Conservation (phyloP, 2,888 invertebrate genomes). For the Gisinianus flammeolus region DNA sequence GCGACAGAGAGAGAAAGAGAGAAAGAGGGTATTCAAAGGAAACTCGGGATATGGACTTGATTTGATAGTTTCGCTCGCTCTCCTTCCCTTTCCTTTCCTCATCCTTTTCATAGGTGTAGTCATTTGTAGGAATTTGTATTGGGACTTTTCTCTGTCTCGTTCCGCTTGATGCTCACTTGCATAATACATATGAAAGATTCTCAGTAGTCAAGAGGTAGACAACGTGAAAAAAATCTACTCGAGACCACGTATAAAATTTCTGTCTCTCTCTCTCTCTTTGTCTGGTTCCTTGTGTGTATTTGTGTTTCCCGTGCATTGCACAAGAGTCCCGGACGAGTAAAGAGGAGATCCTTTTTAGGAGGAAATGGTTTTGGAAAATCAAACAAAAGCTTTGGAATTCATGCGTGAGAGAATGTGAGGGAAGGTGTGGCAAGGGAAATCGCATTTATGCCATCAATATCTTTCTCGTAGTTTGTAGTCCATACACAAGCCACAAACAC, state of each 20-base stretch:
- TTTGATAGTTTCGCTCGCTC: background rate
- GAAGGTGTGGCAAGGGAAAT: slow-evolving; percentile 24
- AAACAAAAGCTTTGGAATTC: slow-evolving; percentile 28
- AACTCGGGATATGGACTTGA: background rate
- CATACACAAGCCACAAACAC: background rate
- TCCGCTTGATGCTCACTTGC: too few species aligned
- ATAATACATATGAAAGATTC: too few species aligned
- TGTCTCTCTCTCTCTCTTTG: too few species aligned
- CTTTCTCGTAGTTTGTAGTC: background rate
- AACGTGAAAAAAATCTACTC: too few species aligned
- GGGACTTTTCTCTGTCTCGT: too few species aligned
- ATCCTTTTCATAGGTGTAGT: too few species aligned
- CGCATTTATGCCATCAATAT: slow-evolving; percentile 19
- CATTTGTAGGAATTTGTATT: too few species aligned
- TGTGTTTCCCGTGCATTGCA: too few species aligned
- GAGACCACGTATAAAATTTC: too few species aligned
- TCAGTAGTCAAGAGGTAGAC: too few species aligned
- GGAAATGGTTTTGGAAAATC: slow-evolving; percentile 12
- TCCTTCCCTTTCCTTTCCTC: background rate
- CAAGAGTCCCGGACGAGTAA: background rate
- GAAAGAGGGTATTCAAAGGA: background rate
- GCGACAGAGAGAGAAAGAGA: background rate
- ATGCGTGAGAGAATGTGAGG: slow-evolving; percentile 24
- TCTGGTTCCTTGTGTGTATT: too few species aligned
- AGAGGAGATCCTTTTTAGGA: slow-evolving; percentile 10